Evolutionary conservation across 2,888 invertebrate species (phyloP), one percentile per base, ranked within the genome.

Genomic region (Cheilosia scutellata): DNA sequence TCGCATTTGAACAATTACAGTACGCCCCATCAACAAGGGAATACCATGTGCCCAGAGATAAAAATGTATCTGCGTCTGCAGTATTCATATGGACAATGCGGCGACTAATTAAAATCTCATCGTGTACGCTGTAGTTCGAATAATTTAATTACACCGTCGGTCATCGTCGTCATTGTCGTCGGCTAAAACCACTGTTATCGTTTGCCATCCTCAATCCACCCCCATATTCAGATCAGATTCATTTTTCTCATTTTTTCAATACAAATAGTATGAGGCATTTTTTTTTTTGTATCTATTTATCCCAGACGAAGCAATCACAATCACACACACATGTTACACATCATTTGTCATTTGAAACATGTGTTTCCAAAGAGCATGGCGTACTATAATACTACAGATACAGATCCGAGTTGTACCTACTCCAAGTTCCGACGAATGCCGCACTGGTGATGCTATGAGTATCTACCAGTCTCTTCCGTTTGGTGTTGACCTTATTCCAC

Each of bases 281-380:
- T 31, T 57, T 37, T 40, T 51, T 58, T 42, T 42, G 25, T 29
- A 9, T 31, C 4, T 68, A 11, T 53, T 62, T 74, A 75, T 70
- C 68, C 25, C 25, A 37, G 6, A 9, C 31, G 71, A 63, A 29
- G 29, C 65, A 63, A 65, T 58, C 63, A 20, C 57, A 68, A 44
- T 6, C 65, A 62, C 70, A 58, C 70, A 75, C 84, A 84, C 82
- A 82, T 86, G 86, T 72, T 77, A 60, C 76, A 62, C 86, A 72
- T 86, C 86, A 76, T 86, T 86, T 82, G 86, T 82, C 86, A 82
- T 86, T 72, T 60, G 82, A 82, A 86, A 82, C 86, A 86, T 86
- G 82, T 86, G 86, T 72, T 75, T 55, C 66, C 66, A 62, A 68
- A 78, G 20, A n/a, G 63, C 40, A 58, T 65, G 49, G 65, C 53